These are phyloP conservation scores for Ictalurus furcatus DNA, from an alignment of 2,113 vertebrate genomes.

Conservation along the genomic window DNA sequence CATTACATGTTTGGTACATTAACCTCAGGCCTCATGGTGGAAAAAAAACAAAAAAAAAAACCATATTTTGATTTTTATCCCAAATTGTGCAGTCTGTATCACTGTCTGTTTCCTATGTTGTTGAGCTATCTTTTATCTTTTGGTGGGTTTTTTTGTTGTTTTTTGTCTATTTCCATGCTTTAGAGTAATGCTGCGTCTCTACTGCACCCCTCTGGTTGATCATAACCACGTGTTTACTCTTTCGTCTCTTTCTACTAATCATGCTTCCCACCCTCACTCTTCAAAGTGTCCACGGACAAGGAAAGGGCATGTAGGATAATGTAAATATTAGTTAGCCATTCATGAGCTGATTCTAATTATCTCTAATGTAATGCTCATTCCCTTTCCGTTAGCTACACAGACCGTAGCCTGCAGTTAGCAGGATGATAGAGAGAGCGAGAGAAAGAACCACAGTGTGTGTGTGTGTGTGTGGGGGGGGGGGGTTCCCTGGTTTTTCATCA, in stretches of 20 bases:
- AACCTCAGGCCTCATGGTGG: not conserved
- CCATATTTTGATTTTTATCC: not conserved
- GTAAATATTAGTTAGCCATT: slow-evolving; percentile 73
- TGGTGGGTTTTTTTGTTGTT: not conserved
- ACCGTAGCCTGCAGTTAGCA: slow-evolving; percentile 52
- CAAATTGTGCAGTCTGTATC: not conserved
- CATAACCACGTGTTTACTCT: slow-evolving; percentile 36
- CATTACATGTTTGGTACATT: not conserved
- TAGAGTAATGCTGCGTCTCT: not conserved
- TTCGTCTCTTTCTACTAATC: slow-evolving; percentile 33
- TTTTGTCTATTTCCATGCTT: not conserved
- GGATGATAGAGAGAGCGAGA: slow-evolving; percentile 40
- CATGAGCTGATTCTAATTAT: slow-evolving; percentile 78
- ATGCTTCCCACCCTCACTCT: slow-evolving; percentile 19
- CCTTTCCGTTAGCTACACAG: slow-evolving; percentile 48
- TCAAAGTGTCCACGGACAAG: slow-evolving; percentile 61
- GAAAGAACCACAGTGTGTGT: not conserved
- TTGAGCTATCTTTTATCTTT: not conserved
- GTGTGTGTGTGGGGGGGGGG: not conserved
- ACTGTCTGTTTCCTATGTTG: not conserved
- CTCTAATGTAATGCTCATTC: slow-evolving; percentile 70
- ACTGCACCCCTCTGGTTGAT: slow-evolving; percentile 27
- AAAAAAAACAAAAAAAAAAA: not conserved
- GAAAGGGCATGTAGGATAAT: slow-evolving; percentile 71
- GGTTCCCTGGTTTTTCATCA: slow-evolving; percentile 49